phyloP scores from a whole-genome alignment of 2,113 vertebrate species.

The Pungitius pungitius region DNA sequence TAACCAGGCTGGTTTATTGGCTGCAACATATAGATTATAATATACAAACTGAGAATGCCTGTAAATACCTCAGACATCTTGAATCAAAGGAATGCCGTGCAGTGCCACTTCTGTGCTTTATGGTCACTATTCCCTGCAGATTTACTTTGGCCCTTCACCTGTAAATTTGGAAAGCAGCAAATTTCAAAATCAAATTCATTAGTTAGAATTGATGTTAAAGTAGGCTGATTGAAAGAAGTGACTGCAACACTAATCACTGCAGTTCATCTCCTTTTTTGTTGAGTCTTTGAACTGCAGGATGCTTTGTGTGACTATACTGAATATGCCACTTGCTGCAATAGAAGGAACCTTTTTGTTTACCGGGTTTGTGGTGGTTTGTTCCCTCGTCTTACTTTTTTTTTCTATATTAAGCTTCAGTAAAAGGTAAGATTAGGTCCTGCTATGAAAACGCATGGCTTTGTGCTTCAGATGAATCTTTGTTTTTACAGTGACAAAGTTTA shows the following conservation, averaged over 20 bases:
- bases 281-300: conserved; percentile 29
- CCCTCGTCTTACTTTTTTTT: conserved; percentile 49
- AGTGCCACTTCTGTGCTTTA: conserved; percentile 30
- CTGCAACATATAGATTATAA: neutral
- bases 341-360: conserved; percentile 54
- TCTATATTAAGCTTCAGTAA: conserved; percentile 51
- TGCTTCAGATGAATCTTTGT: conserved; percentile 49
- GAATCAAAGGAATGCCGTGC: conserved; percentile 18
- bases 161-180: conserved; percentile 3
- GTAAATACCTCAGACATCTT: conserved; percentile 30
- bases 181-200: too few relatives aligned
- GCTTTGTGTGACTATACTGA: conserved; percentile 35
- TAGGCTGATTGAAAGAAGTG: conserved; percentile 20
- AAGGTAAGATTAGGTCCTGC: conserved; percentile 51
- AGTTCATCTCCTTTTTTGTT: conserved; percentile 19
- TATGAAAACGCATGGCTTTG: conserved; percentile 74
- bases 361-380: conserved; percentile 55
- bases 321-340: conserved; percentile 53
- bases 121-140: conserved; percentile 1
- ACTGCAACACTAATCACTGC: conserved; percentile 18
- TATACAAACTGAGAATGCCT: conserved; percentile 15
- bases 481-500: conserved; percentile 15
- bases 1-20: conserved; percentile 7
- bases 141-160: conserved; percentile 7
- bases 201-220: too few relatives aligned